phyloP scores from a whole-genome alignment of 1,140 invertebrate genomes.

The Drosophila elegans region DNA sequence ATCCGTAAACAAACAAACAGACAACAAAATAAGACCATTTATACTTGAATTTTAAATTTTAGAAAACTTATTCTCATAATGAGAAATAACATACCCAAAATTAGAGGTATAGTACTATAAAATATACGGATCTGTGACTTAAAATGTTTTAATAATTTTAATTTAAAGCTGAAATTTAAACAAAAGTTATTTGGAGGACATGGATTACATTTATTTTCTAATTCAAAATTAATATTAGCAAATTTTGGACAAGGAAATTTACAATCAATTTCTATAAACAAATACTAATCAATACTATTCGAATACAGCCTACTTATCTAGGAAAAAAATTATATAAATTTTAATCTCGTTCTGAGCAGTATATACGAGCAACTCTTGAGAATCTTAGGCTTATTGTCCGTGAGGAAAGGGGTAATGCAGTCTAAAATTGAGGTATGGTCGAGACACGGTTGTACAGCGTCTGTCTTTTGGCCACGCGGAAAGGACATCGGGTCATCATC shows the following conservation, averaged over 20 bases:
- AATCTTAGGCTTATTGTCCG: constrained; percentile 47
- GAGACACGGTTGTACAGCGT: constrained; percentile 63
- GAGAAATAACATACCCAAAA: too few species aligned
- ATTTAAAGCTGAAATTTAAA: too few species aligned
- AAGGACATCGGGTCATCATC: constrained; percentile 83
- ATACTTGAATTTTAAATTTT: too few species aligned
- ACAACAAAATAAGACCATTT: too few species aligned
- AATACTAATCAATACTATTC: constrained; percentile 1
- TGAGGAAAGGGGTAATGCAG: constrained; percentile 30
- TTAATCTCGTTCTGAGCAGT: constrained; percentile 8
- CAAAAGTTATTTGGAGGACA: constrained; percentile 22
- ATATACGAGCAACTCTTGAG: constrained; percentile 39
- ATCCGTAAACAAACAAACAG: too few species aligned
- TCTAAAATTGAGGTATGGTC: constrained; percentile 78
- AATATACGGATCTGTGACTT: too few species aligned
- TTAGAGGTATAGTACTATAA: too few species aligned
- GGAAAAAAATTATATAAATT: constrained; percentile 16
- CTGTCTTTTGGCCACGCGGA: constrained; percentile 76
- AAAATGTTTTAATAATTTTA: too few species aligned
- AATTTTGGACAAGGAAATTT: background rate
- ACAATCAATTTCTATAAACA: constrained; percentile 3
- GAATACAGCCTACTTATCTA: constrained; percentile 5
- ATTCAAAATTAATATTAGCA: constrained; percentile 5
- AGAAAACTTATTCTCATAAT: too few species aligned
- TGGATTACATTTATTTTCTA: constrained; percentile 15